A percentile compares a stretch with the other conserved stretches of the same genome.
Evolutionary conservation across 2,113 vertebrate genomes (phyloP).

Genomic region (Panthera leo): DNA sequence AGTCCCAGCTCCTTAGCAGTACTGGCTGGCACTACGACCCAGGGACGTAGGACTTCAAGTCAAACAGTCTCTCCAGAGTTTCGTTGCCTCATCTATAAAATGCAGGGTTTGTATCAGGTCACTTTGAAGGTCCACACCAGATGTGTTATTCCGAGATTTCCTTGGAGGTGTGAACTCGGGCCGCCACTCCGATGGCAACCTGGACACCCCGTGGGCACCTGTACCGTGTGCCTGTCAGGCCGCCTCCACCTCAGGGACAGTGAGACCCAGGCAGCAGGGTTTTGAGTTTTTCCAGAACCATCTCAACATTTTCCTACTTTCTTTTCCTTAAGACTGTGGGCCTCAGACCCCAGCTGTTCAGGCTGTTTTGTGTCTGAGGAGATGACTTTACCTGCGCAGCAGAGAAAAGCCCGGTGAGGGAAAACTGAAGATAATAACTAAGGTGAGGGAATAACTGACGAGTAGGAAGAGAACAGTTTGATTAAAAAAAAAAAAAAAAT

Average conservation of each 20-base stretch:
- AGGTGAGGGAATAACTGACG: no score
- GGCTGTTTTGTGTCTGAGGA: background rate
- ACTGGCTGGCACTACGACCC: no score
- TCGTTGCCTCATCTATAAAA: background rate
- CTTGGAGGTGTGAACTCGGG: background rate
- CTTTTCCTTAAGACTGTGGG: background rate
- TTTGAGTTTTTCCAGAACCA: background rate
- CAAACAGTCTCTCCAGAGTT: background rate
- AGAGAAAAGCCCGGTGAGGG: background rate
- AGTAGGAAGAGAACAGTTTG: background rate
- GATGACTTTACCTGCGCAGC: background rate
- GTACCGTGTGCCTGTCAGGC: background rate
- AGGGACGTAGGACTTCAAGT: background rate
- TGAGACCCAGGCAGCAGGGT: background rate
- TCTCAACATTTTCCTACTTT: background rate
- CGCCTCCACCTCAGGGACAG: background rate
- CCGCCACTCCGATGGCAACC: background rate
- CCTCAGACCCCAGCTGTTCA: background rate
- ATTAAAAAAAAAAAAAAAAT: background rate
- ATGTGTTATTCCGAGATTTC: background rate
- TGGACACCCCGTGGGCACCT: no score
- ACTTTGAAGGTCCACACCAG: background rate
- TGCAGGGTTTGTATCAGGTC: background rate
- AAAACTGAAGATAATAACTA: background rate
- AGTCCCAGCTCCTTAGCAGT: background rate